Evolutionary conservation across 2,888 invertebrate species (phyloP).

Genomic region (Aricia artaxerxes): DNA sequence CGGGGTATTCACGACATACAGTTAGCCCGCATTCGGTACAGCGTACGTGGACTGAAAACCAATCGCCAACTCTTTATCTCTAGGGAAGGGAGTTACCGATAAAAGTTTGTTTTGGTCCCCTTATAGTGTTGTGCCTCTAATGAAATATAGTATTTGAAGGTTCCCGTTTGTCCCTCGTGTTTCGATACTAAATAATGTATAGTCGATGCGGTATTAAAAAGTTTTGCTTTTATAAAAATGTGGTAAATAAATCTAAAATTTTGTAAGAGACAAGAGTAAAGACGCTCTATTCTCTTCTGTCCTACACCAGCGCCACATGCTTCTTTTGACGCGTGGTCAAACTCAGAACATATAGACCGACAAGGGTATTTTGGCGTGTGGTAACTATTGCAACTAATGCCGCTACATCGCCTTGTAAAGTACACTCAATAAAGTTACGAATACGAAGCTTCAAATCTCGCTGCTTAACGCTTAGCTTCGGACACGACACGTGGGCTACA

Average conservation of each 20-base stretch:
- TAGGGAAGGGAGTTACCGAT: slow-evolving; percentile 16
- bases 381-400: no score
- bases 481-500: neutral
- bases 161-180: neutral
- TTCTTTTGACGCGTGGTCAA: no score
- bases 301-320: no score
- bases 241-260: neutral
- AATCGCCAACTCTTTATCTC: slow-evolving; percentile 27
- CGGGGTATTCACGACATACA: neutral
- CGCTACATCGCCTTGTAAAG: no score
- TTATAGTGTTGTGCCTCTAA: neutral
- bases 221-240: neutral
- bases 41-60: slow-evolving; percentile 25
- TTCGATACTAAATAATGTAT: neutral
- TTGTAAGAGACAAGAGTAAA: neutral
- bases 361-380: no score
- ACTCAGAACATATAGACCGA: no score
- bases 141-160: neutral
- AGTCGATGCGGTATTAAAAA: neutral
- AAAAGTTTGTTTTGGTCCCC: slow-evolving; percentile 8
- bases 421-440: no score
- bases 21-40: slow-evolving; percentile 20
- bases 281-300: neutral
- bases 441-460: no score
- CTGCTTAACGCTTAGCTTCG: no score